Percentiles rank a stretch among this genome's conserved stretches.
Conservation (phyloP, 2,797 vertebrate genomes). For the Chromis chromis region DNA sequence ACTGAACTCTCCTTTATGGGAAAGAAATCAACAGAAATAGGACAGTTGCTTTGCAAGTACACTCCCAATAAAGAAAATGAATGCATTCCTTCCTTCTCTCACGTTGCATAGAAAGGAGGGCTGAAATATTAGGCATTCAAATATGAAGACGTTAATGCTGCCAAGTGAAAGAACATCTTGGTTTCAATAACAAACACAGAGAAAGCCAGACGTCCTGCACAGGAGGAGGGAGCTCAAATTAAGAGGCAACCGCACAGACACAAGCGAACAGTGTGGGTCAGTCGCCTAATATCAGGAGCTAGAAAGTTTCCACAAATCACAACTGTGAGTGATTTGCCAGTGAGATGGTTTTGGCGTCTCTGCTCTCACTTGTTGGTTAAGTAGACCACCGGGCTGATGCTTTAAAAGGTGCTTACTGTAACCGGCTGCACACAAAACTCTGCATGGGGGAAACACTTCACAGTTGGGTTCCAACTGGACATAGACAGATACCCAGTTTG, state of each 20-base stretch:
- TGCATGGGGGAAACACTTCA: conserved; percentile 16
- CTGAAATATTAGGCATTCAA: conserved; percentile 48
- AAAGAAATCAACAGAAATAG: conserved; percentile 48
- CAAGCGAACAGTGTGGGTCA: conserved; percentile 25
- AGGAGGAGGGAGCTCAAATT: conserved; percentile 23
- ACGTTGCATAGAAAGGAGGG: conserved; percentile 29
- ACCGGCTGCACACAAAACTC: conserved; percentile 21
- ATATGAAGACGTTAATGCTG: conserved; percentile 22
- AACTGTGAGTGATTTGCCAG: conserved; percentile 36
- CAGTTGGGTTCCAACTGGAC: conserved; percentile 23
- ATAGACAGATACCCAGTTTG: conserved; percentile 8
- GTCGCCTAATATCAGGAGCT: conserved; percentile 41
- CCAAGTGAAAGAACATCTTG: conserved; percentile 49
- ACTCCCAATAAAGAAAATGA: conserved; percentile 32
- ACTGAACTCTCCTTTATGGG: conserved; percentile 30
- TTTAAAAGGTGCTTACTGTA: conserved; percentile 22
- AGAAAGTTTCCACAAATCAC: conserved; percentile 44
- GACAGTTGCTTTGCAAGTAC: conserved; percentile 9
- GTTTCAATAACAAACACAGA: conserved; percentile 39
- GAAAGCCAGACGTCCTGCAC: conserved; percentile 31
- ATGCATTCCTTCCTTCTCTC: conserved; percentile 45
- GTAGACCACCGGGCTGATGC: conserved; percentile 36
- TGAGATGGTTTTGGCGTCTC: conserved; percentile 46
- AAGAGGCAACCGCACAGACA: conserved; percentile 35
- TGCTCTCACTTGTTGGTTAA: conserved; percentile 30